Conservation (phyloP, 2,888 invertebrate species). For the Pandemis heparana region DNA sequence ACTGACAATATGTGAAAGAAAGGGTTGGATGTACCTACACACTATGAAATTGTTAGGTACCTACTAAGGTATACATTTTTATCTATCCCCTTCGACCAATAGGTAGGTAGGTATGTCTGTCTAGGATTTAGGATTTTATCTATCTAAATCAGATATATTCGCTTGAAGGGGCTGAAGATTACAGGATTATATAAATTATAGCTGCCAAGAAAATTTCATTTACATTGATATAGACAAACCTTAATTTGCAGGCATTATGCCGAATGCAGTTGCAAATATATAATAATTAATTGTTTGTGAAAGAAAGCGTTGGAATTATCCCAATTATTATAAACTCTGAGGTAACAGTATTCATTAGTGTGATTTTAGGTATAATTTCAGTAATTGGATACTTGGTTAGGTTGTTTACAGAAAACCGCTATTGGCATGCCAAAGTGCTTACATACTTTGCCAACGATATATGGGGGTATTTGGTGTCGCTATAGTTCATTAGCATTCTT, state of each 20-base stretch:
- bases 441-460: background rate
- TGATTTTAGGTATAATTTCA: background rate
- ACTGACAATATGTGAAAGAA: too few species aligned
- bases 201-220: too few species aligned
- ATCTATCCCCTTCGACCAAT: too few species aligned
- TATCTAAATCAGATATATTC: too few species aligned
- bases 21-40: too few species aligned
- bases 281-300: background rate
- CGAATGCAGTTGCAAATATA: background rate
- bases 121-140: too few species aligned
- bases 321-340: background rate
- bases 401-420: slow-evolving; percentile 1
- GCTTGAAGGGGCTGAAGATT: too few species aligned
- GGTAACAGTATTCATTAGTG: background rate
- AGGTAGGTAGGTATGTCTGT: too few species aligned
- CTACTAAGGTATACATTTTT: too few species aligned
- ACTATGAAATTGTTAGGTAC: too few species aligned
- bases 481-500: too few species aligned
- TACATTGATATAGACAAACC: background rate
- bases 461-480: background rate
- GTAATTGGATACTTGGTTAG: background rate
- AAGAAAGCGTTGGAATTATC: background rate
- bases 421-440: background rate
- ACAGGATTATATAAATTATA: too few species aligned
- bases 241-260: background rate